These are phyloP conservation scores for Stomatorhinus ivindoensis DNA, from an alignment of 2,113 vertebrate genomes.

Conservation along the genomic window DNA sequence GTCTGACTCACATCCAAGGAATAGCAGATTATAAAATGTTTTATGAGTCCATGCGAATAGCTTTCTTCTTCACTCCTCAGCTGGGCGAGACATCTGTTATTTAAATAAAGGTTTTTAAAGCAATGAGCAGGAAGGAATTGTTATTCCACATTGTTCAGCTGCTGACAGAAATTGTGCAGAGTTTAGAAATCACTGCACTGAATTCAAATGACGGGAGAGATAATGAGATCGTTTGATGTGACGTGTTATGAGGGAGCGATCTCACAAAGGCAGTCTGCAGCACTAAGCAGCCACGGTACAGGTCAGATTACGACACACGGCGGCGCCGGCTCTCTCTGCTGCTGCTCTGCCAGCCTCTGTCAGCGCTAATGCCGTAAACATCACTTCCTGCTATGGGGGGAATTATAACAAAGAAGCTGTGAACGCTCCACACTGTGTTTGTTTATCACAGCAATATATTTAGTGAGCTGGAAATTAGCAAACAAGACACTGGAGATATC, in stretches of 20 bases:
- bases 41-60: conserved; percentile 26
- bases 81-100: conserved; percentile 50
- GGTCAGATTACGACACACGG: conserved; percentile 44
- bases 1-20: conserved; percentile 36
- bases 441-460: not conserved
- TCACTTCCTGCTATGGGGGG: not conserved
- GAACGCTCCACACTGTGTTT: not conserved
- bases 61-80: conserved; percentile 40
- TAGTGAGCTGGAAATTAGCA: not conserved
- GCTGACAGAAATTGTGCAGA: conserved; percentile 39
- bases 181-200: conserved; percentile 37
- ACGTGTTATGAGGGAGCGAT: conserved; percentile 49
- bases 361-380: not conserved
- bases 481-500: conserved; percentile 11
- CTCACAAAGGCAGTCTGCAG: conserved; percentile 50
- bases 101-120: conserved; percentile 48
- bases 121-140: conserved; percentile 44
- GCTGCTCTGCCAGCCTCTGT: not conserved
- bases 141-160: conserved; percentile 40
- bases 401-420: not conserved
- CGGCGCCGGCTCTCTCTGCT: not conserved
- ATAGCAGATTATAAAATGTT: conserved; percentile 42
- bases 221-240: conserved; percentile 66
- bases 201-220: conserved; percentile 53
- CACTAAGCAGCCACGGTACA: conserved; percentile 42